A percentile compares a stretch with the other conserved stretches of the same genome.
phyloP scores from a whole-genome alignment of 2,113 vertebrate genomes.

The Corapipo altera region DNA sequence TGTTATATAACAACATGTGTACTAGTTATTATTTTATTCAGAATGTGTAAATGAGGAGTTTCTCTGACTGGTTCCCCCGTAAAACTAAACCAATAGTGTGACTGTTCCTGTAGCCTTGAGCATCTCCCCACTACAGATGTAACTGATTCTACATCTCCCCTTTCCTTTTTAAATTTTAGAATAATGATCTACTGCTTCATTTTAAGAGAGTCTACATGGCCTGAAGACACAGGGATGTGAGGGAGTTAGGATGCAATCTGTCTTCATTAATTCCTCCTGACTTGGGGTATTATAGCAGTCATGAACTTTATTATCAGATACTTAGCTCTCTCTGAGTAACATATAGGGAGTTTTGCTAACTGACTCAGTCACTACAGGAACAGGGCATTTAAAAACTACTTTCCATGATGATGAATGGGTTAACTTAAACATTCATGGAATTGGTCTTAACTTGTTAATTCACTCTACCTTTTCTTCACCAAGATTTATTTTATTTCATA shows the following conservation, averaged over 20 bases:
- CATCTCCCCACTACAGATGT: background rate
- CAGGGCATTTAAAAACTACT: background rate
- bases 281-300: background rate
- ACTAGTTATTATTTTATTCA: background rate
- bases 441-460: background rate
- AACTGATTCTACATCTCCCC: background rate
- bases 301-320: background rate
- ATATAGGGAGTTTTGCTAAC: background rate
- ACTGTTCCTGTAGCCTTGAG: background rate
- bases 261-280: background rate
- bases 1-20: background rate
- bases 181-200: background rate
- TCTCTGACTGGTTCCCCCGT: background rate
- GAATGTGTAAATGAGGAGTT: background rate
- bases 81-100: background rate
- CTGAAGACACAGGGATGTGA: background rate
- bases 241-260: background rate
- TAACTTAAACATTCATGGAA: background rate
- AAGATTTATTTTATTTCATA: background rate
- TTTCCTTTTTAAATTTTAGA: background rate
- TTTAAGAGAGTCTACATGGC: background rate
- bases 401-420: background rate
- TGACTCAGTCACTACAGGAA: background rate
- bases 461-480: background rate
- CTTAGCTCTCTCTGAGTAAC: background rate